Evolutionary conservation across 2,797 vertebrate species (phyloP), one percentile per base, ranked within the genome.

Genomic region (Sphenopsis melanotis): DNA sequence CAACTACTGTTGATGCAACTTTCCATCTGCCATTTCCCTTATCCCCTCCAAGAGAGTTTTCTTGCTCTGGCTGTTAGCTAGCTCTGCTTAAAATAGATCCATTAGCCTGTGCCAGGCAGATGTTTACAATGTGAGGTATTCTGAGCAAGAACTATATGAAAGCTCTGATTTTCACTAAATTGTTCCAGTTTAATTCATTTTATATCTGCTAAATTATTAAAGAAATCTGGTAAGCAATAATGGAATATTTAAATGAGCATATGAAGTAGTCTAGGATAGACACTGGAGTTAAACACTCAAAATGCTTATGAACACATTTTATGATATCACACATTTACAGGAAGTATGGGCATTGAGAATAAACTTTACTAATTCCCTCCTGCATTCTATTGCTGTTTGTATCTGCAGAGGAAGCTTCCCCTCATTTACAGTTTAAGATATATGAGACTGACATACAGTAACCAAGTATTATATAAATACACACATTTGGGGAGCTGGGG

Each of bases 21-120:
- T 85, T 69, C 46, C 0, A 2, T 77, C 60, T 77, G 52, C 64
- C 24, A 36, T 82, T 92, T 87, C 71, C 15, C 6, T 84, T 60
- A 22, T 5, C 14, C 11, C 30, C 36, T 60, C 16, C 64, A 41
- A 30, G 36, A 77, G 47, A 79, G 14, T 37, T 85, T 84, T 83
- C 83, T 77, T 80, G 15, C 15, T 63, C 42, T 57, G 1, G 26
- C 46, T 57, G 1, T 29, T 83, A 88, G 66, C 39, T 79, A 74
- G 15, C 29, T 95, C 39, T 52, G 41, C 72, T 83, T 87, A 87
- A 95, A 95, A 94, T 59, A 93, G 75, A 75, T 71, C 15, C 7
- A 4, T 39, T 42, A 79, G 24, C 29, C 49, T 66, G 47, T 19
- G 52, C 32, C 37, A 89, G 59, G 49, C 76, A 91, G 61, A 78